phyloP scores from a whole-genome alignment of 2,888 invertebrate genomes.

The Bombyx huttoni region DNA sequence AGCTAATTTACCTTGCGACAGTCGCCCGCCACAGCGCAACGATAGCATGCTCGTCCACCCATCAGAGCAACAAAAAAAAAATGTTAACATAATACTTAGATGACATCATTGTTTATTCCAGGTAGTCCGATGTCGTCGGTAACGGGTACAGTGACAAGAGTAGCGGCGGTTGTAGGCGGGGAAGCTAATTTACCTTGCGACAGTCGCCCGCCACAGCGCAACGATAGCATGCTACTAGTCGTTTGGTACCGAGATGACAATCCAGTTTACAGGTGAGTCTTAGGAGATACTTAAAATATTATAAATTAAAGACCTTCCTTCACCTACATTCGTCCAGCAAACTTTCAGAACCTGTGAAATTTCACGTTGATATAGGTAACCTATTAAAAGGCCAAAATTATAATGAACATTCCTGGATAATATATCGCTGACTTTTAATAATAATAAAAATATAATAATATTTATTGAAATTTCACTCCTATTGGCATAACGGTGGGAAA shows the following conservation, averaged over 20 bases:
- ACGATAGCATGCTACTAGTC: conserved; percentile 87
- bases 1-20: conserved; percentile 88
- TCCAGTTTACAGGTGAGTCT: conserved; percentile 87
- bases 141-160: conserved; percentile 70
- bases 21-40: conserved; percentile 81
- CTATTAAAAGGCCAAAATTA: no score
- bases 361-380: no score
- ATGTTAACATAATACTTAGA: background rate
- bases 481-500: no score
- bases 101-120: conserved; percentile 13
- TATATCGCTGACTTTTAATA: no score
- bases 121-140: conserved; percentile 41
- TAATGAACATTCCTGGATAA: no score
- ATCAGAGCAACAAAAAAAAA: no score
- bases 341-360: no score
- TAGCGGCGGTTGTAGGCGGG: conserved; percentile 81
- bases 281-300: no score
- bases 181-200: conserved; percentile 89
- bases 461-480: no score
- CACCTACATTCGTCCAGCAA: no score
- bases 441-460: no score
- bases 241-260: conserved; percentile 93
- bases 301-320: no score
- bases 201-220: conserved; percentile 81
- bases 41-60: conserved; percentile 77